Conservation (phyloP, 2,888 invertebrate genomes). For the Zele albiditarsus region DNA sequence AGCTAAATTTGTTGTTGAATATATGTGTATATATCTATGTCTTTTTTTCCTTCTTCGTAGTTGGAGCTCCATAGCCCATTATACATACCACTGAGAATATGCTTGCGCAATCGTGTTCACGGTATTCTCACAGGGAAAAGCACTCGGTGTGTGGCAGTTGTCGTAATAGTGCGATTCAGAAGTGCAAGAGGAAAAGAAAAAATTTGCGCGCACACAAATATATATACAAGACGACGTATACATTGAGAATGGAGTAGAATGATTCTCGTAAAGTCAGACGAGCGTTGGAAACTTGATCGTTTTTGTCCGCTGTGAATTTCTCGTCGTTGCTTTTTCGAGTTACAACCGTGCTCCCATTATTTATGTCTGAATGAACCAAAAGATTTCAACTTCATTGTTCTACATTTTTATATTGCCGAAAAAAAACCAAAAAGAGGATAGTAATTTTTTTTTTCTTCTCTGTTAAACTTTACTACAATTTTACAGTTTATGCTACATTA, state of each 20-base stretch:
- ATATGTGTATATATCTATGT: slow-evolving; percentile 26
- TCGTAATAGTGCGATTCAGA: slow-evolving; percentile 24
- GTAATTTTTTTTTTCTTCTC: not conserved
- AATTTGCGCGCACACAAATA: slow-evolving; percentile 13
- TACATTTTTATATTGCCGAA: not conserved
- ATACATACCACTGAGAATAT: slow-evolving; percentile 32
- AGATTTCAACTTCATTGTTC: slow-evolving; percentile 11
- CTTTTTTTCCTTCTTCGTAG: slow-evolving; percentile 5
- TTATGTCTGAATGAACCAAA: slow-evolving; percentile 20
- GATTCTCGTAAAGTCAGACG: slow-evolving; percentile 51
- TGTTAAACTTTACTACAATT: not conserved
- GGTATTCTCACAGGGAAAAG: slow-evolving; percentile 20
- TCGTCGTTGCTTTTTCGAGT: slow-evolving; percentile 41
- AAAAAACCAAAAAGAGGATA: not conserved
- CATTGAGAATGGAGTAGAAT: slow-evolving; percentile 24
- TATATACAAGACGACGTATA: not conserved
- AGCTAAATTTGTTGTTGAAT: slow-evolving; percentile 32
- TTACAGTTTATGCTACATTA: not conserved
- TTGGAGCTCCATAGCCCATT: slow-evolving; percentile 17
- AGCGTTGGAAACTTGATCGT: slow-evolving; percentile 45
- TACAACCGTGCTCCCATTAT: slow-evolving; percentile 9
- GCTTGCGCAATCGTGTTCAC: slow-evolving; percentile 19
- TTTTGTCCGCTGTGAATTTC: slow-evolving; percentile 46
- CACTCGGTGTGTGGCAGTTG: slow-evolving; percentile 3
- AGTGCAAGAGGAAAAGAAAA: slow-evolving; percentile 14